These are phyloP conservation scores for Tragelaphus imberbis DNA, from an alignment of 2,113 vertebrate species.

Conservation along the genomic window DNA sequence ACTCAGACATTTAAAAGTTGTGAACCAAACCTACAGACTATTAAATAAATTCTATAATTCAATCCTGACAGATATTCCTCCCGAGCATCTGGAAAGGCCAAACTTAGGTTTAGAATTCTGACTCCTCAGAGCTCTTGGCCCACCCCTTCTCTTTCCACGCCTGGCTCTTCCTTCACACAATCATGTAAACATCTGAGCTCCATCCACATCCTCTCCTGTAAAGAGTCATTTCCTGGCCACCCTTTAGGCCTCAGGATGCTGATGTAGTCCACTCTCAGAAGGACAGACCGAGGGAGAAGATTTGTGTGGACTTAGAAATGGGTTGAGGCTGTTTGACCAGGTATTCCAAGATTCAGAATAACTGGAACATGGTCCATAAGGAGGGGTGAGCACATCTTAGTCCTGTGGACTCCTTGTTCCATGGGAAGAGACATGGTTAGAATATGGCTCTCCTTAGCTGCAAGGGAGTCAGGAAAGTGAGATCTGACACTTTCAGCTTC, in stretches of 20 bases:
- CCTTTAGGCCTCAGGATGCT: background rate
- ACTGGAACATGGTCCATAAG: background rate
- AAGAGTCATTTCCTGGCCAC: background rate
- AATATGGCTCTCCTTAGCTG: background rate
- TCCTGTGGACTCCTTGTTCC: background rate
- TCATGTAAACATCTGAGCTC: background rate
- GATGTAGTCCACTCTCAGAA: background rate
- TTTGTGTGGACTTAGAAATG: background rate
- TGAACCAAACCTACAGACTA: background rate
- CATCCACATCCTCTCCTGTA: background rate
- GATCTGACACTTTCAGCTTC: background rate
- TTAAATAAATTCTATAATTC: background rate
- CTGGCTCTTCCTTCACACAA: background rate
- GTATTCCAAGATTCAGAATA: background rate
- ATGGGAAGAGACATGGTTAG: background rate
- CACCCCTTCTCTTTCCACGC: background rate
- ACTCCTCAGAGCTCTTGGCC: background rate
- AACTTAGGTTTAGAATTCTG: background rate
- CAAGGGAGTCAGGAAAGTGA: background rate
- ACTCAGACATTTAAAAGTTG: background rate
- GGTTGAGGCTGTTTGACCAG: background rate
- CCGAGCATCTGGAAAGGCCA: background rate
- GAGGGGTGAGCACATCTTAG: background rate
- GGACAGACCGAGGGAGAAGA: background rate
- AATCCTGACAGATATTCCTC: background rate